phyloP scores from a whole-genome alignment of 2,888 invertebrate genomes.

The Ramazzottius varieornatus region DNA sequence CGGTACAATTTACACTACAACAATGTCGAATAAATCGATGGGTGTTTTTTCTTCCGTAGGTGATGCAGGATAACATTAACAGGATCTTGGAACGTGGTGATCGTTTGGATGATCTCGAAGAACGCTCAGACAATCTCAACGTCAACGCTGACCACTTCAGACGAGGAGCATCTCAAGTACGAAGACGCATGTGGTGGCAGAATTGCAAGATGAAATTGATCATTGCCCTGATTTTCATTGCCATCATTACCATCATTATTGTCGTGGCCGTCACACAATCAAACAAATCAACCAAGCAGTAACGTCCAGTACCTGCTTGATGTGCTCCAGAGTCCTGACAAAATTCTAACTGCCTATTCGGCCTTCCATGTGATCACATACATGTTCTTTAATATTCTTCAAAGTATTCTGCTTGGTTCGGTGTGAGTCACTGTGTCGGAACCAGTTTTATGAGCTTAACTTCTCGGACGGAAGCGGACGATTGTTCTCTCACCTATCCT shows the following conservation, averaged over 20 bases:
- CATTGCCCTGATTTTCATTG: slow-evolving; percentile 8
- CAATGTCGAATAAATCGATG: no score
- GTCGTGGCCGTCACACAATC: not conserved
- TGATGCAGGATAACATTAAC: slow-evolving; percentile 11
- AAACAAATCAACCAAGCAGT: no score
- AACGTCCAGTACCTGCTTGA: no score
- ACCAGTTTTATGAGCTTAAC: no score
- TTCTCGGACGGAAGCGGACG: no score
- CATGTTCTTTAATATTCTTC: no score
- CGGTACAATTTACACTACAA: not conserved
- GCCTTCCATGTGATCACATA: no score
- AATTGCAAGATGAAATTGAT: slow-evolving; percentile 10
- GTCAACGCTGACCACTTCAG: slow-evolving; percentile 9
- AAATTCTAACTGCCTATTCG: no score
- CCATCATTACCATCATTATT: slow-evolving; percentile 9
- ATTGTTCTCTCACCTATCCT: no score
- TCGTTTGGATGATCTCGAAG: slow-evolving; percentile 9
- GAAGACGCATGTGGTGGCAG: slow-evolving; percentile 10
- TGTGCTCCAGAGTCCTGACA: no score
- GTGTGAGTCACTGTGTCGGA: no score
- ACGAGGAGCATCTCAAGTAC: slow-evolving; percentile 8
- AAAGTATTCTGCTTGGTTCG: no score
- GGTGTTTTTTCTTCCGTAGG: not conserved
- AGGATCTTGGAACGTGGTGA: slow-evolving; percentile 9
- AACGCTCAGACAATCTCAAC: slow-evolving; percentile 9